Conservation (phyloP, 2,888 invertebrate genomes). For the Platycheirus rosarum region DNA sequence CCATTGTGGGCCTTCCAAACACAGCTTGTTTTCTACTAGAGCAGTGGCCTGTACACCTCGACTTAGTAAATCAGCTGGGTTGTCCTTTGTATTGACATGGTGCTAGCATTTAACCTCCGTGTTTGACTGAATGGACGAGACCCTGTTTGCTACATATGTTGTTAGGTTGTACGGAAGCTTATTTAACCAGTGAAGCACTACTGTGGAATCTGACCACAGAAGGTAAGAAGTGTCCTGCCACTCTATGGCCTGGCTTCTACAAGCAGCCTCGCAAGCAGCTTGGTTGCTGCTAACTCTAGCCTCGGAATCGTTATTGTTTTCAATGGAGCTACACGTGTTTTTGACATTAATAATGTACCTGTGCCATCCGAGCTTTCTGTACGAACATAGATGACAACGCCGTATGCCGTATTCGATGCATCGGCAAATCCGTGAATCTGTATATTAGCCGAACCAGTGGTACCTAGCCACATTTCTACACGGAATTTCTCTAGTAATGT, state of each 20-base stretch:
- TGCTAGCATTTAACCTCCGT: constrained; percentile 30
- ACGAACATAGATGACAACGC: too few species aligned
- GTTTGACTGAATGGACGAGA: constrained; percentile 36
- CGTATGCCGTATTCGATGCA: too few species aligned
- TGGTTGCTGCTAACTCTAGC: constrained; percentile 26
- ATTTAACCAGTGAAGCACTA: constrained; percentile 34
- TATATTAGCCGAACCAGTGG: too few species aligned
- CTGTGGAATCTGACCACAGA: constrained; percentile 63
- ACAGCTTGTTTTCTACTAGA: too few species aligned
- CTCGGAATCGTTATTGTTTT: constrained; percentile 24
- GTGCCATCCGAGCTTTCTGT: too few species aligned
- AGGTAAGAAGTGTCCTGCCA: neutral
- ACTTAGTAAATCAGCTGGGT: neutral
- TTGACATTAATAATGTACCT: too few species aligned
- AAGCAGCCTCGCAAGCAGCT: neutral
- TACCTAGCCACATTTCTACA: too few species aligned
- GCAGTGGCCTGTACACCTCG: too few species aligned
- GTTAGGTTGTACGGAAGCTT: constrained; percentile 18
- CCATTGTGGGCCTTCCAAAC: neutral
- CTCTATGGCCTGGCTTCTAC: constrained; percentile 1
- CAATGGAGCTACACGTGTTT: constrained; percentile 39
- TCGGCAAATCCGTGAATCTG: too few species aligned
- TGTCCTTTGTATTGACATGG: constrained; percentile 17
- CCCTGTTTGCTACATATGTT: constrained; percentile 39
- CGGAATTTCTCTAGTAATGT: too few species aligned